phyloP scores from a whole-genome alignment of 2,113 vertebrate species.

The Limanda limanda region DNA sequence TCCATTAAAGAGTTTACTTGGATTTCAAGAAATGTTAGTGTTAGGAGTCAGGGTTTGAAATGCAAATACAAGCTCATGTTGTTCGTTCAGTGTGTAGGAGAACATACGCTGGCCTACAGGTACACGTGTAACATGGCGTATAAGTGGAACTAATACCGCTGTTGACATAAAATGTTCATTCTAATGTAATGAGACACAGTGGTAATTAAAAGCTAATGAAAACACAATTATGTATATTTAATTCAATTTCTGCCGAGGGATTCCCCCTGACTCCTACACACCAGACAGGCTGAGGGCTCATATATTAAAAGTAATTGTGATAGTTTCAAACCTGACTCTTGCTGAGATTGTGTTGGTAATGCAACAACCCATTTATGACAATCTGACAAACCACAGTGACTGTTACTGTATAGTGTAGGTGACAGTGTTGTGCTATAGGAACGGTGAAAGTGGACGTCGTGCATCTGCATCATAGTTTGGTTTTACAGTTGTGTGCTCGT shows the following conservation, averaged over 20 bases:
- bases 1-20: background rate
- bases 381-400: too few relatives aligned
- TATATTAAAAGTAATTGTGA: too few relatives aligned
- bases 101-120: background rate
- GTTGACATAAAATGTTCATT: background rate
- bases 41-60: background rate
- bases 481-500: constrained; percentile 7
- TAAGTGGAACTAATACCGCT: background rate
- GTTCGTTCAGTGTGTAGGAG: too few relatives aligned
- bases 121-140: background rate
- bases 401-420: background rate
- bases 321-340: too few relatives aligned
- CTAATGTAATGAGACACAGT: background rate
- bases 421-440: background rate
- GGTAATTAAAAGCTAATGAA: too few relatives aligned
- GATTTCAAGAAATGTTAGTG: background rate
- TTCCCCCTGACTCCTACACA: too few relatives aligned
- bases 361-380: too few relatives aligned
- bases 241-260: too few relatives aligned
- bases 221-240: too few relatives aligned
- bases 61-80: background rate
- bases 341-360: too few relatives aligned
- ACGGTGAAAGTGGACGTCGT: constrained; percentile 15
- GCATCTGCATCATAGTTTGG: background rate
- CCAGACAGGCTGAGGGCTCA: too few relatives aligned